Percentiles rank a stretch among this genome's conserved stretches.
Conservation (phyloP, 2,797 vertebrate genomes). For the Halcyon badia region DNA sequence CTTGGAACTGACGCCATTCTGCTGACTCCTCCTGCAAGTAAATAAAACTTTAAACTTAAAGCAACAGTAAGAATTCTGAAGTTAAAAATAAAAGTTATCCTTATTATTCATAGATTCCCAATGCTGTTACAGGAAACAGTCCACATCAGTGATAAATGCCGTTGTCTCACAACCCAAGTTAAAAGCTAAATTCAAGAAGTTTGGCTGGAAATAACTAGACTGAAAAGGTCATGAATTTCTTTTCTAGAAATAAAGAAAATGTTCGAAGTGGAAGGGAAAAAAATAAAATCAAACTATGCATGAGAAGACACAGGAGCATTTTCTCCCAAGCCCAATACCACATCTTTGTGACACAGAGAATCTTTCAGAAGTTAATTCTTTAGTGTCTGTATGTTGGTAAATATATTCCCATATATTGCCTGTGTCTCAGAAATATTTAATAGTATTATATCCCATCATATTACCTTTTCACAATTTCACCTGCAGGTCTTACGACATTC, state of each 20-base stretch:
- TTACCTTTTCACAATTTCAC: neutral
- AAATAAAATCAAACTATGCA: neutral
- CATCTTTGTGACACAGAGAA: neutral
- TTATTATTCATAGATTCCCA: neutral
- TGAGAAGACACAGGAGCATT: neutral
- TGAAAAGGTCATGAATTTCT: neutral
- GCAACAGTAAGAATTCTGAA: neutral
- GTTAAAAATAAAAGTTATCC: neutral
- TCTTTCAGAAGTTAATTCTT: neutral
- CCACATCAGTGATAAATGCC: neutral
- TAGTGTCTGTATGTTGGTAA: neutral
- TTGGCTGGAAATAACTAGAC: neutral
- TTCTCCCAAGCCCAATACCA: neutral
- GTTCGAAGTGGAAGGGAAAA: neutral
- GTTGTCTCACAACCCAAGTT: neutral
- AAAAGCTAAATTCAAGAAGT: neutral
- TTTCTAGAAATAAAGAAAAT: neutral
- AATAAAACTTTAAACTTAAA: neutral
- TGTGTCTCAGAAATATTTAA: neutral
- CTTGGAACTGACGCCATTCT: constrained; percentile 97
- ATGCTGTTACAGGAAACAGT: neutral
- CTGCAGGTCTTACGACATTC: neutral
- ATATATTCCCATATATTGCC: neutral
- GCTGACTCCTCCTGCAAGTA: constrained; percentile 92
- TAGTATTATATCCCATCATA: neutral